Conservation (phyloP, 2,797 vertebrate species). For the Scleropages formosus region DNA sequence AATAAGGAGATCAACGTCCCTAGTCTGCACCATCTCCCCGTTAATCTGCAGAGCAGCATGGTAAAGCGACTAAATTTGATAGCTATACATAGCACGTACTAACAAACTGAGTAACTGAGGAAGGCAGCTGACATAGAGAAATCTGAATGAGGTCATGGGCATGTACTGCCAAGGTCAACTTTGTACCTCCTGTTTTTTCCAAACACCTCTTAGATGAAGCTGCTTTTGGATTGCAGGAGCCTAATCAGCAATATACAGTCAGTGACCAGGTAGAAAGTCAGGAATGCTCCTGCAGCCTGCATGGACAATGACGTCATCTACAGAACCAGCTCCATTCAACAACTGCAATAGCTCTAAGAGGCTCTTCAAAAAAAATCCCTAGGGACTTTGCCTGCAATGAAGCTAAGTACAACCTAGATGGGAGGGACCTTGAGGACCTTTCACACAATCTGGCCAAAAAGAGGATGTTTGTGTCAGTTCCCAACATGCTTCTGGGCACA, state of each 20-base stretch:
- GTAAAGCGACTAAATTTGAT: neutral
- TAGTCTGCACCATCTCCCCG: neutral
- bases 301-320: neutral
- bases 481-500: neutral
- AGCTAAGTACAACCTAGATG: neutral
- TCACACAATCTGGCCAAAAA: neutral
- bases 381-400: too few species aligned
- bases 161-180: neutral
- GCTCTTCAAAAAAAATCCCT: neutral
- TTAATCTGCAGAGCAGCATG: neutral
- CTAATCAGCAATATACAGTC: too few species aligned
- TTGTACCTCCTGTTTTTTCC: too few species aligned
- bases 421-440: neutral
- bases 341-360: constrained; percentile 11
- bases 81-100: neutral
- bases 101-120: neutral
- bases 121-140: neutral
- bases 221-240: too few species aligned
- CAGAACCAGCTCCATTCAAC: neutral
- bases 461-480: neutral
- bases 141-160: neutral
- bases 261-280: neutral
- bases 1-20: neutral
- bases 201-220: too few species aligned
- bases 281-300: neutral